Evolutionary conservation across 2,888 invertebrate species (phyloP).

Genomic region (Philereme vetulata): DNA sequence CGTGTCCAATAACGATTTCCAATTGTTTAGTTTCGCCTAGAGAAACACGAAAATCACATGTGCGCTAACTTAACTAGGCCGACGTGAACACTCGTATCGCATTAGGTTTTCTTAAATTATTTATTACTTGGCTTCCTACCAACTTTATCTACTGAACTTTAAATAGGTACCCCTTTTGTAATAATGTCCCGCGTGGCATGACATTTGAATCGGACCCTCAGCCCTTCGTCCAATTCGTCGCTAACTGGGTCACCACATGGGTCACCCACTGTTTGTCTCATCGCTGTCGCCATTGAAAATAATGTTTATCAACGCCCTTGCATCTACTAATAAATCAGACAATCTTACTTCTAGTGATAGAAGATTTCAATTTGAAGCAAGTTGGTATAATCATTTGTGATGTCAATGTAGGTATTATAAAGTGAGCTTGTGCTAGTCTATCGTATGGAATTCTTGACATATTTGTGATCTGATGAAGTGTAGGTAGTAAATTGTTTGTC

Average conservation of each 20-base stretch:
- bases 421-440: neutral
- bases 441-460: neutral
- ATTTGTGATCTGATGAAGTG: constrained; percentile 3
- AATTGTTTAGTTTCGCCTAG: too few relatives aligned
- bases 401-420: neutral
- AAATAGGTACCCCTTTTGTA: neutral
- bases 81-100: too few relatives aligned
- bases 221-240: neutral
- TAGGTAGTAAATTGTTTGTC: constrained; percentile 14
- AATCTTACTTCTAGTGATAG: neutral
- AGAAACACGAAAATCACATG: too few relatives aligned
- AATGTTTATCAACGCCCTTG: constrained; percentile 5
- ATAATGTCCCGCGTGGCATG: neutral
- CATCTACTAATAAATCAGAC: neutral
- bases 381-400: neutral
- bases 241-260: constrained; percentile 20
- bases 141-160: constrained; percentile 2
- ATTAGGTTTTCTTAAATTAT: neutral
- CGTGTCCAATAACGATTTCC: too few relatives aligned
- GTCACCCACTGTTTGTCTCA: constrained; percentile 14
- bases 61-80: too few relatives aligned
- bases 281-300: constrained; percentile 14
- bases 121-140: neutral
- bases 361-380: neutral
- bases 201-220: constrained; percentile 2